Evolutionary conservation across 2,113 vertebrate species (phyloP), one percentile per base, ranked within the genome.

Genomic region (Protobothrops flavoviridis): DNA sequence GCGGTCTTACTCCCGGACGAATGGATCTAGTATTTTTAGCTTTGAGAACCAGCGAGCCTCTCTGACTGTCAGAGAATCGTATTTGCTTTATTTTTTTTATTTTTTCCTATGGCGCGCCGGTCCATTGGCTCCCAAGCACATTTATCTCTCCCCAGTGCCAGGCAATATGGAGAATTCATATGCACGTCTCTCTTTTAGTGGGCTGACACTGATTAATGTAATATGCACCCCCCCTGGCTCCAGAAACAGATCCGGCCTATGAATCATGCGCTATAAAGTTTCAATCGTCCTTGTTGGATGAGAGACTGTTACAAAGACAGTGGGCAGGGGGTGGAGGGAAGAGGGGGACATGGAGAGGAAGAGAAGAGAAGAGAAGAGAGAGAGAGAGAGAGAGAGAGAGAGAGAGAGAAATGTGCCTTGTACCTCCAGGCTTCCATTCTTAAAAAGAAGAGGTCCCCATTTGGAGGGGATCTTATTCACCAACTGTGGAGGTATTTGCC

Each of bases 121-220:
- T 97, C 97, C 97, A 94, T 97, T 97, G 24, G 96, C 95, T 95
- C 96, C 90, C 93, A 59, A 93, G 94, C 95, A 93, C 98, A 97
- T 97, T 97, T 97, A 97, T 98, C 97, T 98, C 94, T 15, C 93
- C 93, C 29, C 43, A 59, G 88, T 26, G 53, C 29, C 43, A 7
- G 81, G 96, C 96, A 97, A 97, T 96, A 97, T 94, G 96, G 97
- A 96, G 96, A 96, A 97, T 97, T 97, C 96, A 97, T 97, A 97
- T 97, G 97, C 97, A 96, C 97, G 96, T 97, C 97, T 97, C 89
- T 95, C 97, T 97, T 97, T 97, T 96, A 96, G 97, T 91, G 96
- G 93, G 86, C 97, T 98, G 98, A 98, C 97, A 97, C 97, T 98
- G 97, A 98, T 98, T 96, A 98, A 98, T 98, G 98, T 95, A 95